Base-by-base conservation (phyloP, 2,797 vertebrate genomes). In the Hafferia zeledoni region DNA sequence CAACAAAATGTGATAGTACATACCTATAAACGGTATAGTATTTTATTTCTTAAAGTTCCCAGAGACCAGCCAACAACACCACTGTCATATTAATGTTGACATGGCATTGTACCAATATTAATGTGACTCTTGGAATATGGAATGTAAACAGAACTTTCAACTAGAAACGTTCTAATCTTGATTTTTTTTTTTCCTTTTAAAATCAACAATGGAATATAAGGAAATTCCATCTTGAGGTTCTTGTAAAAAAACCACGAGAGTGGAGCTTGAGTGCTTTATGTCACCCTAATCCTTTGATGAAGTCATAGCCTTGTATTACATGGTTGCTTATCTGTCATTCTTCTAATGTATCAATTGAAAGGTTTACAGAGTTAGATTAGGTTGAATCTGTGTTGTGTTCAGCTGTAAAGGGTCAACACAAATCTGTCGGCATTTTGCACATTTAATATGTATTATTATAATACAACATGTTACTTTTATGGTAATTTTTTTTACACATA, bases 401-500 rank as follows among this genome's bases (percentile, higher is more conserved):
- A 98, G 91, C 97, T 98, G 97, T 96, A 97, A 98, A 98, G 98
- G 98, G 98, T 98, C 98, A 98, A 98, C 98, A 97, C 98, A 97
- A 97, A 98, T 98, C 97, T 98, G 98, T 98, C 94, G 96, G 97
- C 98, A 98, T 98, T 98, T 98, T 98, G 98, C 98, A 98, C 98
- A 98, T 97, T 97, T 98, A 81, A 96, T 97, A 97, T 98, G 97
- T 98, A 98, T 98, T 98, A 97, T 98, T 98, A 98, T 97, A 97
- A 98, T 98, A 97, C 97, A 97, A 96, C 97, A 96, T 98, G 97
- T 98, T 98, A 97, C 97, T 98, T 98, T 98, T 98, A 97, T 98
- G 98, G 97, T 98, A 97, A 98, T 91, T 96, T 98, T 98, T 97
- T 98, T 98, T 98, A 98, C 97, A 97, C 98, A 98, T 98, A 98